These are phyloP conservation scores for Calliopum simillimum DNA, from an alignment of 2,888 invertebrate species.

Conservation along the genomic window DNA sequence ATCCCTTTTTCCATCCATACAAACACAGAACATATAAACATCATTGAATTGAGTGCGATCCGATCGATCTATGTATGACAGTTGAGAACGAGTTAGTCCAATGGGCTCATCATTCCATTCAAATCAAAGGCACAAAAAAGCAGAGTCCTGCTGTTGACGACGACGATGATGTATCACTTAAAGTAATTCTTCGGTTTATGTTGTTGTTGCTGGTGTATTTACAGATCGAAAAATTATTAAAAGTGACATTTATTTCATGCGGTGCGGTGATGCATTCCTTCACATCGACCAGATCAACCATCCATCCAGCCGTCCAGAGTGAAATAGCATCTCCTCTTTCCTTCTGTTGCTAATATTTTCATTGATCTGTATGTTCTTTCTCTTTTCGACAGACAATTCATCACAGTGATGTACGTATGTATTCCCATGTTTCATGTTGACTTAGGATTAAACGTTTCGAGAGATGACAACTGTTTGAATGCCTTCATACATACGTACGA, in stretches of 20 bases:
- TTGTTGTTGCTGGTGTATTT: slow-evolving; percentile 52
- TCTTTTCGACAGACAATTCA: neutral
- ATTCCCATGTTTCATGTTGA: slow-evolving; percentile 33
- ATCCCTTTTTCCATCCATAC: slow-evolving; percentile 50
- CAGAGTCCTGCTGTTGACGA: slow-evolving; percentile 57
- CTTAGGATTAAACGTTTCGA: slow-evolving; percentile 35
- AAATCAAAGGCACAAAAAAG: slow-evolving; percentile 13
- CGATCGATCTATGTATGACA: slow-evolving; percentile 65
- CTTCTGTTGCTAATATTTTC: neutral
- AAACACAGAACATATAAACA: slow-evolving; percentile 47
- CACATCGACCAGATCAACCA: slow-evolving; percentile 42
- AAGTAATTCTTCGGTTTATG: slow-evolving; percentile 36
- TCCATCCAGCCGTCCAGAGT: slow-evolving; percentile 35
- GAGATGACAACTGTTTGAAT: slow-evolving; percentile 31
- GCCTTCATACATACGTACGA: slow-evolving; percentile 30
- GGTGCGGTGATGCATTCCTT: slow-evolving; percentile 55
- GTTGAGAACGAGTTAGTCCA: slow-evolving; percentile 63
- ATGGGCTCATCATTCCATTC: slow-evolving; percentile 46
- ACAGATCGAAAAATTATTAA: slow-evolving; percentile 58
- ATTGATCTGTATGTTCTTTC: neutral
- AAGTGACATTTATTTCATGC: slow-evolving; percentile 66
- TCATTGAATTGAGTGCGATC: slow-evolving; percentile 41
- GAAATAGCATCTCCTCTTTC: slow-evolving; percentile 1
- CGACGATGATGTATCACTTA: slow-evolving; percentile 58
- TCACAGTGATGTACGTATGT: too few species aligned